Evolutionary conservation across 2,113 vertebrate species (phyloP), one percentile per base, ranked within the genome.

Genomic region (Rhabdornis inornatus): DNA sequence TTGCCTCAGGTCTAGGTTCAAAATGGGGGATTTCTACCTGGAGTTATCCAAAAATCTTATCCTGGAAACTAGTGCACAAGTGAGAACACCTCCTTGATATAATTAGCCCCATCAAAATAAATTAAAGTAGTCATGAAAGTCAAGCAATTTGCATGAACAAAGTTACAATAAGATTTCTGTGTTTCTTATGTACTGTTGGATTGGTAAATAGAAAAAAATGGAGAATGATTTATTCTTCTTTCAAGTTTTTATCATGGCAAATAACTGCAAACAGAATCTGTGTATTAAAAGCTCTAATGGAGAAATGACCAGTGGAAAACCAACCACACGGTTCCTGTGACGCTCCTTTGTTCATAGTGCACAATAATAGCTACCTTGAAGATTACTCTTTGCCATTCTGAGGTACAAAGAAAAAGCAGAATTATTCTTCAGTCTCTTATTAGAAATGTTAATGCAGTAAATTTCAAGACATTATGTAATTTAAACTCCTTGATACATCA

Each of bases 201-300:
- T 12, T 33, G 37, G 11, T 52, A 78, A 64, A 79, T n/a, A 8
- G 7, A 47, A 64, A 3, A 63, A 64, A 74, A 53, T 8, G 16
- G 2, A 53, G 13, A 61, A 31, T 30, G 0, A 86, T 66, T 75
- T 84, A 47, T 61, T 74, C 21, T 35, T 44, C 11, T 69, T 88
- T 75, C 44, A 59, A 68, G 23, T 55, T 79, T 88, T 89, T 64
- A 80, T 76, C 3, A 87, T 69, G 76, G 56, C 50, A 89, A 68
- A 94, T 72, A 80, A 88, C 9, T 22, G 33, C 53, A 95, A 93
- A 87, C 21, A 83, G 96, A 96, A 95, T 94, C 44, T 79, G 70
- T 65, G 69, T 60, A 74, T 92, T 97, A 91, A 90, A 89, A 69
- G 9, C 6, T 81, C 74, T 96, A 47, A 87, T 92, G 55, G 72